A percentile compares a stretch with the other conserved stretches of the same genome.
These are phyloP conservation scores for Melieria crassipennis DNA, from an alignment of 2,888 invertebrate genomes.

Conservation along the genomic window DNA sequence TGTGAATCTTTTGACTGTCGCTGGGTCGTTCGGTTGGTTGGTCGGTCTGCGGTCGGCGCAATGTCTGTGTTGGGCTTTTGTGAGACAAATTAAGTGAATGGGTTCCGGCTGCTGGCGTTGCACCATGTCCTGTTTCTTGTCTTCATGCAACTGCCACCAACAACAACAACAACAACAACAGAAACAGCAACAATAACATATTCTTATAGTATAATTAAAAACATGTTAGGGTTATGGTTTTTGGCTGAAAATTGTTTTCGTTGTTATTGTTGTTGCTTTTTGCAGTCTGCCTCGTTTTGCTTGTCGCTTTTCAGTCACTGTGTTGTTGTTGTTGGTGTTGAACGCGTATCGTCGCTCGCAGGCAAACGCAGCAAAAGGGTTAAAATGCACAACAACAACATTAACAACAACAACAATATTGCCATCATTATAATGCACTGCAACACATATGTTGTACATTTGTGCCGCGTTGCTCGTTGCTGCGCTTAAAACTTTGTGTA, in stretches of 20 bases:
- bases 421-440: too few species aligned
- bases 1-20: slow-evolving; percentile 10
- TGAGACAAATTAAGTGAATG: slow-evolving; percentile 24
- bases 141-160: too few species aligned
- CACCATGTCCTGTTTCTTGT: background rate
- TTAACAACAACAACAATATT: too few species aligned
- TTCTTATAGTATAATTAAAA: slow-evolving; percentile 53
- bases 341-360: background rate
- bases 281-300: background rate
- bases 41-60: too few species aligned
- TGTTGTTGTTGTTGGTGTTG: slow-evolving; percentile 8
- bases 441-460: too few species aligned
- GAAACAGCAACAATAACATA: slow-evolving; percentile 20
- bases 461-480: slow-evolving; percentile 22
- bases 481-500: slow-evolving; percentile 50
- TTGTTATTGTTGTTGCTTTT: background rate
- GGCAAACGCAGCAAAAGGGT: too few species aligned
- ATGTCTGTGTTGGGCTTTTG: background rate
- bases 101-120: background rate
- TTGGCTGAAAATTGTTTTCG: slow-evolving; percentile 7
- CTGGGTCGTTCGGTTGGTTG: background rate
- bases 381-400: too few species aligned
- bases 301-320: slow-evolving; percentile 44
- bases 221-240: slow-evolving; percentile 59
- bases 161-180: background rate